A percentile compares a stretch with the other conserved stretches of the same genome.
These are phyloP conservation scores for Tyto alba DNA, from an alignment of 2,113 vertebrate genomes.

Conservation along the genomic window DNA sequence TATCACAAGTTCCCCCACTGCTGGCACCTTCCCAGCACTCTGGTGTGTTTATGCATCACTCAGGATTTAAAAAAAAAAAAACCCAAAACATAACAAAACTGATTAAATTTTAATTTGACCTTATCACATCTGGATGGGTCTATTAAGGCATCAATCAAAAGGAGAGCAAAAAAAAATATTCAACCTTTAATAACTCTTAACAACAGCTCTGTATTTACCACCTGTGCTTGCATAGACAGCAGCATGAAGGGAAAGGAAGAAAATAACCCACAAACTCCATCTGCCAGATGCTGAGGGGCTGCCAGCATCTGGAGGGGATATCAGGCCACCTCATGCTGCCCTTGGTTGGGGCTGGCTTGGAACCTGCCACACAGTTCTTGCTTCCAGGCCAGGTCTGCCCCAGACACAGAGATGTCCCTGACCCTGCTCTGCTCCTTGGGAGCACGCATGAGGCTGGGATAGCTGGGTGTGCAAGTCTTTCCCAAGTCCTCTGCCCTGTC, in stretches of 20 bases:
- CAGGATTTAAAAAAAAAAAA: not conserved
- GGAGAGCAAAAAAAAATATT: not conserved
- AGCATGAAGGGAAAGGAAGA: not conserved
- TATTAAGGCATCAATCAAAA: slow-evolving; percentile 39
- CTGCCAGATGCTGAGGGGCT: not conserved
- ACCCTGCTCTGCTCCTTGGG: not conserved
- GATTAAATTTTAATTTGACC: slow-evolving; percentile 63
- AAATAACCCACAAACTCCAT: not conserved
- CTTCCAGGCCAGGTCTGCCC: not conserved
- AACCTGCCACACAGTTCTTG: not conserved
- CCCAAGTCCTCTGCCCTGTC: not conserved
- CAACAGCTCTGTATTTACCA: not conserved
- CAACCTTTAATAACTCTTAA: not conserved
- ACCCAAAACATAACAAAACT: not conserved
- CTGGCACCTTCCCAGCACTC: not conserved
- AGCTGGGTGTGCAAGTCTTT: not conserved
- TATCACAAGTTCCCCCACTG: not conserved
- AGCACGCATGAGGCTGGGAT: accelerated
- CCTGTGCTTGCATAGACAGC: not conserved
- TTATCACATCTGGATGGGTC: slow-evolving; percentile 11
- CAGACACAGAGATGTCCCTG: not conserved
- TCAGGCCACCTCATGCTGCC: accelerated
- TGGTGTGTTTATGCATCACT: slow-evolving; percentile 18
- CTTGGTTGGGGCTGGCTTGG: not conserved
- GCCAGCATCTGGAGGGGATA: accelerated